These are phyloP conservation scores for Pseudococcus longispinus DNA, from an alignment of 2,888 invertebrate species.

Conservation along the genomic window DNA sequence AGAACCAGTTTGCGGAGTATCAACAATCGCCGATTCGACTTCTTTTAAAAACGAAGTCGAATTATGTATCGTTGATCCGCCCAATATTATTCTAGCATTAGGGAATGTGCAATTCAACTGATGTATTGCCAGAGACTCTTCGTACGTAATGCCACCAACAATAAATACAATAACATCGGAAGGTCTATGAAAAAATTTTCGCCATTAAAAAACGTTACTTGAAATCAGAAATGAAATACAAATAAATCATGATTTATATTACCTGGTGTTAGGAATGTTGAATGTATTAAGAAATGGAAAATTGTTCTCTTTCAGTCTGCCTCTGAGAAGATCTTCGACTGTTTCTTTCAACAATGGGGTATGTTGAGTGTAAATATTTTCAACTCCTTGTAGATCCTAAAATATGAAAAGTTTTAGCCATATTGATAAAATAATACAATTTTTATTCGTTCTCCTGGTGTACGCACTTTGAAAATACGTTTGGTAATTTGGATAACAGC, in stretches of 20 bases:
- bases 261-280: constrained; percentile 58
- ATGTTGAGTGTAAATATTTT: constrained; percentile 99
- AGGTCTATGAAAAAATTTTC: constrained; percentile 67
- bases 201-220: no score
- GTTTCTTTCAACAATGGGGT: constrained; percentile 89
- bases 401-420: constrained; percentile 22
- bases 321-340: constrained; percentile 88
- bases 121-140: constrained; percentile 88
- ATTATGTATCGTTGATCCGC: constrained; percentile 93
- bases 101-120: constrained; percentile 77
- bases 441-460: not conserved
- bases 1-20: constrained; percentile 10
- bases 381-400: constrained; percentile 89
- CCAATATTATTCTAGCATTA: constrained; percentile 79
- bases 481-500: constrained; percentile 90
- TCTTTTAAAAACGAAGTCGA: constrained; percentile 71
- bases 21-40: constrained; percentile 58
- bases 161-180: constrained; percentile 96
- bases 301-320: constrained; percentile 82
- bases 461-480: constrained; percentile 77
- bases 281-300: constrained; percentile 81
- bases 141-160: constrained; percentile 95
- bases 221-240: no score
- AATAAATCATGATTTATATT: not conserved
- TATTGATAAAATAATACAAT: not conserved